phyloP scores from a whole-genome alignment of 2,113 vertebrate genomes.

The Diadophis punctatus region DNA sequence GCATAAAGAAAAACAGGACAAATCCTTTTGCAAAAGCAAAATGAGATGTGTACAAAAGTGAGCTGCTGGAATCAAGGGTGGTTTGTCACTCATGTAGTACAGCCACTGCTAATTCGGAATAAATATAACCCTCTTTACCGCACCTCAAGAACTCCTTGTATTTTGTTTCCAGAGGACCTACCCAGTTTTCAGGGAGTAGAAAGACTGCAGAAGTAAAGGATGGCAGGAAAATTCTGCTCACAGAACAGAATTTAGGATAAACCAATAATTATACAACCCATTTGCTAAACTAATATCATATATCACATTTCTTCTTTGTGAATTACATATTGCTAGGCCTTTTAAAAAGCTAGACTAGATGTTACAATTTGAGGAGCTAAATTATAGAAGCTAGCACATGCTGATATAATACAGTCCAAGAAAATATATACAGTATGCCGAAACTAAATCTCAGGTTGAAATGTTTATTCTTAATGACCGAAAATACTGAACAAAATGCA shows the following conservation, averaged over 20 bases:
- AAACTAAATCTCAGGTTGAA: background rate
- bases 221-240: background rate
- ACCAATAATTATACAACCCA: background rate
- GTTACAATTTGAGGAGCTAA: background rate
- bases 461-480: background rate
- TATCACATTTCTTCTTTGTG: background rate
- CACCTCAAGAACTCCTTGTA: background rate
- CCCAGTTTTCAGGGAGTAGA: background rate
- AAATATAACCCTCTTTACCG: background rate
- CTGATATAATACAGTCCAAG: background rate
- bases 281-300: background rate
- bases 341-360: background rate
- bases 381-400: background rate
- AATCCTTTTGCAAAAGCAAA: background rate
- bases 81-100: background rate
- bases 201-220: background rate
- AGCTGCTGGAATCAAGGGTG: background rate
- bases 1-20: background rate
- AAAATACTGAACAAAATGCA: background rate
- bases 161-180: background rate
- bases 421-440: background rate
- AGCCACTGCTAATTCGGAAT: background rate
- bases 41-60: background rate
- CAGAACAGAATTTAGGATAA: background rate
- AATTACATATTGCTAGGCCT: background rate